Evolutionary conservation across 1,140 invertebrate genomes (phyloP).

Genomic region (Atopsyche davidsoni): DNA sequence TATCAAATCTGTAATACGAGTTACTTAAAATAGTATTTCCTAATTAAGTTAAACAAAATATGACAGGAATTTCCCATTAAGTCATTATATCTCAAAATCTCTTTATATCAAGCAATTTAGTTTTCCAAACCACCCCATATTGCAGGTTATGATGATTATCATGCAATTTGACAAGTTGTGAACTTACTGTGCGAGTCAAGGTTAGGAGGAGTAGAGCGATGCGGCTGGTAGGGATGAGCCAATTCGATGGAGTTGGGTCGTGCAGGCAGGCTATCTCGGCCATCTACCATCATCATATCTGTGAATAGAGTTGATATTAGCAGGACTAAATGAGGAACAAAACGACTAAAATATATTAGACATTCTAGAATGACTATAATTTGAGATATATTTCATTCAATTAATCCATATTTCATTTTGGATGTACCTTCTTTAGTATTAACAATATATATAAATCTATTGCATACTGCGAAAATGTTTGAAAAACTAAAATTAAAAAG

Average conservation of each 20-base stretch:
- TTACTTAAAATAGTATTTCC: slow-evolving; percentile 3
- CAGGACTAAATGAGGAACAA: no score
- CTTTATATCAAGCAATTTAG: background rate
- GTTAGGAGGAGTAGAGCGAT: slow-evolving; percentile 38
- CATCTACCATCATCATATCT: slow-evolving; percentile 41
- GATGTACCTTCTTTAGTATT: no score
- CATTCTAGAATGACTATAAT: no score
- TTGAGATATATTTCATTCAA: no score
- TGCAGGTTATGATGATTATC: slow-evolving; percentile 1
- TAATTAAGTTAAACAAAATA: slow-evolving; percentile 8
- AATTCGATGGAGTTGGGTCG: slow-evolving; percentile 47
- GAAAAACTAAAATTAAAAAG: background rate
- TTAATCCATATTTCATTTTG: no score
- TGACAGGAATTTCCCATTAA: no score
- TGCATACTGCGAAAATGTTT: background rate
- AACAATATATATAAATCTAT: background rate
- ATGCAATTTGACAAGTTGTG: background rate
- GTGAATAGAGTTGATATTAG: no score
- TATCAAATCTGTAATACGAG: no score
- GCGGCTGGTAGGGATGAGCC: slow-evolving; percentile 42
- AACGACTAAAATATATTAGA: no score
- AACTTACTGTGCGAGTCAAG: slow-evolving; percentile 42
- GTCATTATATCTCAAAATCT: no score
- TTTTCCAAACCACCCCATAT: background rate
- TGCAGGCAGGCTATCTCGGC: slow-evolving; percentile 37